Evolutionary conservation across 2,113 vertebrate genomes (phyloP).

Genomic region (Anarrhichthys ocellatus): DNA sequence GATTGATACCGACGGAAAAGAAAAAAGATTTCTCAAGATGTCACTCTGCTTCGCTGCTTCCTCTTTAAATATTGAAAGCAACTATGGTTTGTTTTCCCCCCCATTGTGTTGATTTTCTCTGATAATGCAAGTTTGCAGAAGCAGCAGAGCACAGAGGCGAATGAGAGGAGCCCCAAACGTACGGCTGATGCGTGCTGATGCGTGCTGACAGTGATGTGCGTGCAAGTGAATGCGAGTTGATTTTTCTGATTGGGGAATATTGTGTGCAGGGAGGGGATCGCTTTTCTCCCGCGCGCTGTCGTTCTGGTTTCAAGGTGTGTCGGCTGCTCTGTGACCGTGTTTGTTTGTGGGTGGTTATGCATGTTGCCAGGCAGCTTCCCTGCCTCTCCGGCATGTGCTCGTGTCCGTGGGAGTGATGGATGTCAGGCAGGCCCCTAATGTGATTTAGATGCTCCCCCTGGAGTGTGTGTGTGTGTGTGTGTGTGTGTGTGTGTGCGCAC

Average conservation of each 20-base stretch:
- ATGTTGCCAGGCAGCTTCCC: constrained; percentile 80
- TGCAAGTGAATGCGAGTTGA: constrained; percentile 54
- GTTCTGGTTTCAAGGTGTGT: constrained; percentile 65
- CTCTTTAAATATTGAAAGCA: constrained; percentile 78
- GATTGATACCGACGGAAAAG: constrained; percentile 70
- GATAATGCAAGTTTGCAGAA: constrained; percentile 43
- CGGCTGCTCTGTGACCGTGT: constrained; percentile 54
- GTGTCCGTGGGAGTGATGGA: constrained; percentile 85
- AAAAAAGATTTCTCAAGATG: constrained; percentile 73
- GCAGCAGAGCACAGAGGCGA: constrained; percentile 6
- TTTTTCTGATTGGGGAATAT: constrained; percentile 56
- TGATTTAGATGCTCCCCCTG: constrained; percentile 83
- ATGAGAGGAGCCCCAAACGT: constrained; percentile 19
- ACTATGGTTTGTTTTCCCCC: constrained; percentile 17
- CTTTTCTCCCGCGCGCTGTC: constrained; percentile 29
- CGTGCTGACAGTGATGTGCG: constrained; percentile 60
- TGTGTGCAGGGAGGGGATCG: constrained; percentile 34
- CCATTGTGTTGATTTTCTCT: constrained; percentile 54
- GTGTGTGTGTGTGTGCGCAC: constrained; percentile 28
- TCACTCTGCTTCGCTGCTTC: constrained; percentile 57
- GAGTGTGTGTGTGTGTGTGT: constrained; percentile 48
- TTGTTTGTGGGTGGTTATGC: constrained; percentile 67
- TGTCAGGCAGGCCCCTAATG: constrained; percentile 82
- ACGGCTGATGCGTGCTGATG: constrained; percentile 37
- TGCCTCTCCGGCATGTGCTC: constrained; percentile 72